Base-by-base conservation (phyloP, 2,113 vertebrate genomes). In the Thunnus thynnus region DNA sequence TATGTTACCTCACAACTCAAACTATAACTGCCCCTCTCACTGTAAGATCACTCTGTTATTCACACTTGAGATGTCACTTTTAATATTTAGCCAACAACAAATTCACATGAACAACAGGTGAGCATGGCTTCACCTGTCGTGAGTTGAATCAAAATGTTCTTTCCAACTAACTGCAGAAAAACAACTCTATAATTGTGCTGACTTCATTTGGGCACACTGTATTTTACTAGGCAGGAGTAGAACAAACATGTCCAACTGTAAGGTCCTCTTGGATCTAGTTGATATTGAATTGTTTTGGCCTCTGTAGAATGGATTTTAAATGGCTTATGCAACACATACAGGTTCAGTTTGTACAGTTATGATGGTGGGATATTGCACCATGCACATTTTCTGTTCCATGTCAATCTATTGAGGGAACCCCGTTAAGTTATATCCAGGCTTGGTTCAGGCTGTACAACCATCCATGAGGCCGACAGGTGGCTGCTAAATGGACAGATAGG, bases 1-100 rank as follows among this genome's bases (percentile, higher is more conserved):
- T 36, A 30, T 36, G 7, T 47, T 76, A 76, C 57, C 52, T 85
- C 55, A 69, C 4, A 13, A 58, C n/a, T 56, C 12, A 7, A 65
- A 57, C 14, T 4, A 50, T 56, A 0, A 41, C 36, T 41, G 36
- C 36, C 32, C 36, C 36, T 41, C 36, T 41, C 36, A 41, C 1
- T 41, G 36, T 41, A 2, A 41, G 36, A 41, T 9, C 36, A 2
- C 9, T 41, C 36, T 41, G 7, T 41, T 41, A 41, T 41, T 0
- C 9, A 41, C 6, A 68, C 60, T 44, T 36, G n/a, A 75, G 7
- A 50, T 54, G 62, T 18, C 1, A 11, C 47, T 32, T 50, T 48
- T 50, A 4, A 72, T 12, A 36, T 58, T 7, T 27, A 27, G 16
- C 20, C n/a, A 9, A 18, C 32, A 61, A 27, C 10, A 56, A 6